A percentile compares a stretch with the other conserved stretches of the same genome.
These are phyloP conservation scores for Malurus elegans DNA, from an alignment of 2,113 vertebrate genomes.

Conservation along the genomic window DNA sequence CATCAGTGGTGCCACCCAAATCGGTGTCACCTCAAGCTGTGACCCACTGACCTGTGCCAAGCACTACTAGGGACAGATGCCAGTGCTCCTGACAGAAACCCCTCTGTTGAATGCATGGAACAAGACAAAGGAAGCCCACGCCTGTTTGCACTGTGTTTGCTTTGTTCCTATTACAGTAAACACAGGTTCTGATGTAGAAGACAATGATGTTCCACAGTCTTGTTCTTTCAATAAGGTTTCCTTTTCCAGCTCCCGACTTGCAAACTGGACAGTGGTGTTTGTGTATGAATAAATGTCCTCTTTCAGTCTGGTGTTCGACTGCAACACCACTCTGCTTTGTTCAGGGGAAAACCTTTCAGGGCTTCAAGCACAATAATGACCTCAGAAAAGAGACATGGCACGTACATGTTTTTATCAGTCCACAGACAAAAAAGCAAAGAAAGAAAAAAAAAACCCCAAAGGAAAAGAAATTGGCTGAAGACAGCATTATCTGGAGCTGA, in stretches of 20 bases:
- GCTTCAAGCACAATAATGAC: not conserved
- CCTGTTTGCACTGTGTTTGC: not conserved
- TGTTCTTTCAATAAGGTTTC: conserved; percentile 11
- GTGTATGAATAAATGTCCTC: not conserved
- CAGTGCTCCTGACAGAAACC: not conserved
- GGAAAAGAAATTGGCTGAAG: not conserved
- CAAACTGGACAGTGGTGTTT: not conserved
- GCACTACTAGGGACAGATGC: not conserved
- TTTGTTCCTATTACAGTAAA: conserved; percentile 39
- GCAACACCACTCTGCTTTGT: conserved; percentile 5
- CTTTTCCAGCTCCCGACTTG: not conserved
- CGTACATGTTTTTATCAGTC: not conserved
- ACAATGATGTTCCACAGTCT: conserved; percentile 30
- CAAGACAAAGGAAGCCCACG: not conserved
- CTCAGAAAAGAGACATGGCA: not conserved
- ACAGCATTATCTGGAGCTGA: not conserved
- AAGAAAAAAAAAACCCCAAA: not conserved
- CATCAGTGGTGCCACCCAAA: not conserved
- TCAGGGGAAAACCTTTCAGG: not conserved
- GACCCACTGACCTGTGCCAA: not conserved
- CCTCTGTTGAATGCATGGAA: conserved; percentile 9
- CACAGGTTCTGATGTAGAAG: conserved; percentile 3
- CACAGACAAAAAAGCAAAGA: not conserved
- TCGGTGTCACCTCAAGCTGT: not conserved
- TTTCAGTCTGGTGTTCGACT: not conserved